A percentile compares a stretch with the other conserved stretches of the same genome.
phyloP scores from a whole-genome alignment of 2,888 invertebrate genomes.

The Apamea crenata region DNA sequence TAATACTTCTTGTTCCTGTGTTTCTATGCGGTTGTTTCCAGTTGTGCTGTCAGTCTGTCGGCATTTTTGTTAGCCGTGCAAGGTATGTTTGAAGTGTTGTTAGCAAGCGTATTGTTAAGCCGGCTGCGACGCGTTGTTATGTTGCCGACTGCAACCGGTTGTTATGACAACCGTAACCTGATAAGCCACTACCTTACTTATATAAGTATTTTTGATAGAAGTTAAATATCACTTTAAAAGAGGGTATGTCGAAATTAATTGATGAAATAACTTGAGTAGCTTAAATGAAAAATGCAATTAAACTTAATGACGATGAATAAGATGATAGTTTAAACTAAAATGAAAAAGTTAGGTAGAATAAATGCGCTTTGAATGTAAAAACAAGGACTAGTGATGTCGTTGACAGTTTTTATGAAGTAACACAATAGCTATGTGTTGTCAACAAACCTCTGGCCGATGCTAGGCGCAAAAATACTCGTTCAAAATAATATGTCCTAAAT shows the following conservation, averaged over 20 bases:
- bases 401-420: constrained; percentile 17
- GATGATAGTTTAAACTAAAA: background rate
- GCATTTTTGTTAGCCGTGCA: constrained; percentile 27
- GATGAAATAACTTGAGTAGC: background rate
- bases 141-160: constrained; percentile 58
- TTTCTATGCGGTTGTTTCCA: constrained; percentile 18
- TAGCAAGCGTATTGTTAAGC: constrained; percentile 46
- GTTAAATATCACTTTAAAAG: background rate
- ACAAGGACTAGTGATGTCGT: background rate
- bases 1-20: constrained; percentile 19
- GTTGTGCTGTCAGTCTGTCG: constrained; percentile 42
- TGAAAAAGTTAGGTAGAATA: background rate
- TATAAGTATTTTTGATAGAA: constrained; percentile 1
- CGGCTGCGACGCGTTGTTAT: constrained; percentile 44
- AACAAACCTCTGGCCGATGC: constrained; percentile 24
- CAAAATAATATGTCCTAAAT: constrained; percentile 44
- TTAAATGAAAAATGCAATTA: background rate
- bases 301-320: background rate
- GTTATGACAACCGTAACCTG: constrained; percentile 65
- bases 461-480: constrained; percentile 31
- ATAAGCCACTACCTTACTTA: constrained; percentile 24
- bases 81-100: constrained; percentile 57
- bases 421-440: constrained; percentile 19
- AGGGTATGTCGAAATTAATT: constrained; percentile 38
- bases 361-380: background rate